Percentiles rank a stretch among this genome's conserved stretches.
Conservation (phyloP, 2,797 vertebrate species). For the Urosaurus nigricauda region DNA sequence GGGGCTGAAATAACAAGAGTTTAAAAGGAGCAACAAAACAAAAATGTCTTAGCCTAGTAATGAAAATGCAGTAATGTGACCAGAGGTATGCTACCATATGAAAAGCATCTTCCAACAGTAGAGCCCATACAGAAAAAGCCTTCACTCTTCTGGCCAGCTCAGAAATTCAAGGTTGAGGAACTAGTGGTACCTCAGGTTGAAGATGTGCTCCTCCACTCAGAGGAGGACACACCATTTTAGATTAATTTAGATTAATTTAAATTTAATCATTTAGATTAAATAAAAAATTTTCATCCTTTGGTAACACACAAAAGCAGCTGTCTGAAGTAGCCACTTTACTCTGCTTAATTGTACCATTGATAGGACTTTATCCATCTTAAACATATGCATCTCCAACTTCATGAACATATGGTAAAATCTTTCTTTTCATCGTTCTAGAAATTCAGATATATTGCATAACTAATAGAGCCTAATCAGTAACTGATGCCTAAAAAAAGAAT, state of each 20-base stretch:
- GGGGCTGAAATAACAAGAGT: not conserved
- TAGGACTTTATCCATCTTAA: too few relatives aligned
- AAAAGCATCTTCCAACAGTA: not conserved
- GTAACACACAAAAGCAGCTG: not conserved
- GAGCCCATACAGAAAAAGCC: not conserved
- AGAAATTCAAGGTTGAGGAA: not conserved
- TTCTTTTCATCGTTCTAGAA: slow-evolving; percentile 15
- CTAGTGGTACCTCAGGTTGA: not conserved
- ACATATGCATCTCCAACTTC: not conserved
- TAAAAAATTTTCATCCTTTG: not conserved
- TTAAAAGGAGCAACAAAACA: not conserved
- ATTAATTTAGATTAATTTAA: too few relatives aligned
- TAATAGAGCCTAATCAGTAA: slow-evolving; percentile 4
- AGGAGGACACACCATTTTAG: too few relatives aligned
- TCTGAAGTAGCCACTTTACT: not conserved
- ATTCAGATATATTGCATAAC: slow-evolving; percentile 17
- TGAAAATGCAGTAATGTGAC: not conserved
- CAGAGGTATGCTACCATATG: not conserved
- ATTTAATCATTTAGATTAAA: not conserved
- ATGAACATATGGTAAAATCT: not conserved
- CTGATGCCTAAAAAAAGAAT: slow-evolving; percentile 27
- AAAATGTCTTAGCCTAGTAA: not conserved
- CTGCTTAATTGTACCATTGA: not conserved
- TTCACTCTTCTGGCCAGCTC: not conserved
- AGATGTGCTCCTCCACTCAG: too few relatives aligned